Percentiles rank a stretch among this genome's conserved stretches.
These are phyloP conservation scores for Drosophila ohnishii DNA, from an alignment of 1,140 invertebrate species.

Conservation along the genomic window DNA sequence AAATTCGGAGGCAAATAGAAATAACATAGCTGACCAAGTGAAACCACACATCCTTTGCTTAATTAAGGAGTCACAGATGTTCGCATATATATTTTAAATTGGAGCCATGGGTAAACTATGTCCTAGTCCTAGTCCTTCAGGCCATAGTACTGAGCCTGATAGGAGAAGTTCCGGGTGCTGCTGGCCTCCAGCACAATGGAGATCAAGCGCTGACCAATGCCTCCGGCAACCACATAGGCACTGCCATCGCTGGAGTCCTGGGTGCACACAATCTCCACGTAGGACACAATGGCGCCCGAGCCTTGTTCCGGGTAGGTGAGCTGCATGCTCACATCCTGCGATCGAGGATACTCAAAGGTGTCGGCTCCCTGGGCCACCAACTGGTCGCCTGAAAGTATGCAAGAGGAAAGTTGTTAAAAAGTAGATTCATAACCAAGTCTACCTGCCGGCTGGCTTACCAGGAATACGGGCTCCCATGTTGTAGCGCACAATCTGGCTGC, in stretches of 20 bases:
- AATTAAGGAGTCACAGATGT: constrained; percentile 6
- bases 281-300: constrained; percentile 59
- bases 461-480: constrained; percentile 61
- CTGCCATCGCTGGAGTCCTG: constrained; percentile 68
- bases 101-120: not conserved
- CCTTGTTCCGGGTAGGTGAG: constrained; percentile 71
- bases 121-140: constrained; percentile 3
- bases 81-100: constrained; percentile 9
- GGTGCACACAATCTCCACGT: constrained; percentile 68
- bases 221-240: constrained; percentile 75
- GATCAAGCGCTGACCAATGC: constrained; percentile 75
- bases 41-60: not conserved
- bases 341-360: constrained; percentile 45
- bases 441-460: constrained; percentile 45
- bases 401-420: not conserved
- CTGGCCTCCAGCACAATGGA: constrained; percentile 74
- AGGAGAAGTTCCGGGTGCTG: constrained; percentile 64
- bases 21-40: not conserved
- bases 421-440: not conserved
- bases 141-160: constrained; percentile 71
- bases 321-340: constrained; percentile 69
- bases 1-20: not conserved
- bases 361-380: constrained; percentile 71
- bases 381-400: constrained; percentile 67
- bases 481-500: constrained; percentile 52